A percentile compares a stretch with the other conserved stretches of the same genome.
phyloP scores from a whole-genome alignment of 2,888 invertebrate genomes.

The Platycnemis pennipes region DNA sequence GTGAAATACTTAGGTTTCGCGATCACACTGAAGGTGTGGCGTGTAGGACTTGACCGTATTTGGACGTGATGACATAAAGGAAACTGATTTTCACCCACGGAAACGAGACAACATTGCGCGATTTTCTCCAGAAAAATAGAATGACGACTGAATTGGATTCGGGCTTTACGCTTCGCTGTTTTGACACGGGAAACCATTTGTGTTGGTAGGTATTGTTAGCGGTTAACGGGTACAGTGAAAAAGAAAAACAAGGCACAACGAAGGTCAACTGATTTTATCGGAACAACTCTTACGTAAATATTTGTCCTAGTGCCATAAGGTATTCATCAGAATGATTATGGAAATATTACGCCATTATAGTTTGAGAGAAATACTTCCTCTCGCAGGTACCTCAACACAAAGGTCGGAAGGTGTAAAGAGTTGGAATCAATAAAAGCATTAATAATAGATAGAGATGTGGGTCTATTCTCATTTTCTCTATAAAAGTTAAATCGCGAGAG shows the following conservation, averaged over 20 bases:
- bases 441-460: too few relatives aligned
- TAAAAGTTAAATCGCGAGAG: too few relatives aligned
- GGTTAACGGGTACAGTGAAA: background rate
- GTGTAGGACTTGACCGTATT: background rate
- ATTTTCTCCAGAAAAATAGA: background rate
- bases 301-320: background rate
- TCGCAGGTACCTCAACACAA: too few relatives aligned
- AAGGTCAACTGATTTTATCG: slow-evolving; percentile 20
- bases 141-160: slow-evolving; percentile 7
- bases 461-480: too few relatives aligned
- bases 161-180: slow-evolving; percentile 4
- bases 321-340: background rate
- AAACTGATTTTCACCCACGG: slow-evolving; percentile 25
- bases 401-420: too few relatives aligned
- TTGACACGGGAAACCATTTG: slow-evolving; percentile 22
- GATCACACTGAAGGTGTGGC: background rate
- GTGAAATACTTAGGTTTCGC: background rate
- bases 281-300: background rate
- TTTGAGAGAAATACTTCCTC: too few relatives aligned
- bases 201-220: background rate
- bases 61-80: slow-evolving; percentile 18
- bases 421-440: too few relatives aligned
- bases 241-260: background rate
- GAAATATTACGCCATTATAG: too few relatives aligned
- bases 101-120: slow-evolving; percentile 36